phyloP scores from a whole-genome alignment of 92 coral and sea anemone genomes.

The Bergia puertoricense region DNA sequence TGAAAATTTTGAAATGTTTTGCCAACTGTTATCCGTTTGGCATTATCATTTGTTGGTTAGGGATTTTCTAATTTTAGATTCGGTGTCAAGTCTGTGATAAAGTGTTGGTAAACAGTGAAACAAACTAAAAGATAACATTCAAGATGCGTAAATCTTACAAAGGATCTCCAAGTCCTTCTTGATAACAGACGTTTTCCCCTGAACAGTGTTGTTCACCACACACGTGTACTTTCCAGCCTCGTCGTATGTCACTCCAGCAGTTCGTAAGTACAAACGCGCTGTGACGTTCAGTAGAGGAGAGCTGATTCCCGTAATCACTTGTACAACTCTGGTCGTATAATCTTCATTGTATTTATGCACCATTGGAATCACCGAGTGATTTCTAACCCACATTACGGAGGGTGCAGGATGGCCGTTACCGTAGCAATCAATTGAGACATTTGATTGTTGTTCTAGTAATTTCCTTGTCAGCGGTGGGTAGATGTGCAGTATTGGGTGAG shows the following conservation, averaged over 20 bases:
- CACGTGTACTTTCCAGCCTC: slow-evolving; percentile 81
- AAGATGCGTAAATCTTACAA: slow-evolving; percentile 52
- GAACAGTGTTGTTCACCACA: slow-evolving; percentile 40
- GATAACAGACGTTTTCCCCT: background rate
- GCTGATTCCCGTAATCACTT: slow-evolving; percentile 31
- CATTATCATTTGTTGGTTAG: no score
- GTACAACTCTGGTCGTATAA: slow-evolving; percentile 41
- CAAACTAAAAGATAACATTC: no score
- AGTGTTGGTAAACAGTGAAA: no score
- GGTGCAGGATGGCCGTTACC: slow-evolving; percentile 71
- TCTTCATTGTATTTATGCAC: background rate
- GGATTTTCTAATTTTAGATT: no score
- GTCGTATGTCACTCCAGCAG: slow-evolving; percentile 52
- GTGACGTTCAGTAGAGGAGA: slow-evolving; percentile 55
- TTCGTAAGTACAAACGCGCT: slow-evolving; percentile 57
- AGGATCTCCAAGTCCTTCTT: slow-evolving; percentile 50
- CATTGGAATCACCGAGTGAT: slow-evolving; percentile 1
- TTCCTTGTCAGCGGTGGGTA: background rate
- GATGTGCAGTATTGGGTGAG: no score
- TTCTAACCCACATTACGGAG: slow-evolving; percentile 52
- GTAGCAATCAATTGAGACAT: slow-evolving; percentile 54
- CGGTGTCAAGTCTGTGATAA: no score
- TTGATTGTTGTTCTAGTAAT: slow-evolving; percentile 28
- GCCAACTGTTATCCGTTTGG: no score
- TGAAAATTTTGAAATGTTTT: no score